phyloP scores from a whole-genome alignment of 2,797 vertebrate genomes.

The Vultur gryphus region DNA sequence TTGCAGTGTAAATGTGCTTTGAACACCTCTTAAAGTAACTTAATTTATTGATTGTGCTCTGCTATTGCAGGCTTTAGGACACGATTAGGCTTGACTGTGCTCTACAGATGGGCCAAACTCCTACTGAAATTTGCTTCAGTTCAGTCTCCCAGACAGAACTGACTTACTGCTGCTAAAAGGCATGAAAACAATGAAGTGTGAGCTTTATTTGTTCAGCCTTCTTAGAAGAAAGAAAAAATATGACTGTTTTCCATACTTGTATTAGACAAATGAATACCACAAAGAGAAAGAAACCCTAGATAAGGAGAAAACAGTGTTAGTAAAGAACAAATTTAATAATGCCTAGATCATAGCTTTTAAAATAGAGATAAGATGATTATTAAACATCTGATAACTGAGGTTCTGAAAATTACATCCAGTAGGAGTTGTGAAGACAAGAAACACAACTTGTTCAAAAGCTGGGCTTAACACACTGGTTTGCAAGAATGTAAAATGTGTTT shows the following conservation, averaged over 20 bases:
- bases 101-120: neutral
- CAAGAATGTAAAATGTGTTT: neutral
- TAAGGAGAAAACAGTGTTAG: neutral
- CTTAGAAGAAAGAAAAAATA: neutral
- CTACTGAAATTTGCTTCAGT: neutral
- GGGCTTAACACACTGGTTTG: neutral
- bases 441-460: neutral
- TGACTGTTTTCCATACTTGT: neutral
- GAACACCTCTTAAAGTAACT: neutral
- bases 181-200: neutral
- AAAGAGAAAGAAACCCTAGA: neutral
- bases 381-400: neutral
- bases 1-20: neutral
- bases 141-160: neutral
- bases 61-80: neutral
- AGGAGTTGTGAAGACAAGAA: neutral
- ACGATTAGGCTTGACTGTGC: neutral
- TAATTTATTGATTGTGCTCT: neutral
- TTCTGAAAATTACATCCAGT: neutral
- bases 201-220: neutral
- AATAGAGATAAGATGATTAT: neutral
- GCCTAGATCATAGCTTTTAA: neutral
- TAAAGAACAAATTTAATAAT: neutral
- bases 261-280: neutral
- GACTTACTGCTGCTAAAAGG: neutral